Base-by-base conservation (phyloP, 2,797 vertebrate genomes). In the Phataginus tetradactyla region DNA sequence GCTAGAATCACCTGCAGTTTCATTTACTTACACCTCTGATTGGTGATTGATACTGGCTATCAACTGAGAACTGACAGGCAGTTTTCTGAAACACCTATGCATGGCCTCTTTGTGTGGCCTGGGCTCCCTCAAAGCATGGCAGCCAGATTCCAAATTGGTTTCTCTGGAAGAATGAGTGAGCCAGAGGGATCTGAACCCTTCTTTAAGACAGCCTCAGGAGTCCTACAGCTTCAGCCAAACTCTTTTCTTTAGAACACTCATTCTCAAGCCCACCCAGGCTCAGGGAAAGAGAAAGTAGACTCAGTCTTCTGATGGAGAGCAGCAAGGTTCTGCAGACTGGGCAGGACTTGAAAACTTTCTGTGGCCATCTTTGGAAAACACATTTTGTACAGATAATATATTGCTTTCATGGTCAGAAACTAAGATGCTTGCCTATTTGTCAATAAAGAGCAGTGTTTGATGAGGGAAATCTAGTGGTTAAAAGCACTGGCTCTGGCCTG, bases 351-450 rank as follows among this genome's bases (percentile, higher is more conserved):
- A 85, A 57, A 25, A 69, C 32, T 53, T 55, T 6, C 55, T 64
- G 14, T 42, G 27, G 3, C 4, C 21, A 45, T 86, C 14, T 86
- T 92, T 81, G 17, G 72, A 87, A 90, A 93, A 59, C 59, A 77
- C 0, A 37, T 2, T 72, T 71, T 90, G 9, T 78, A 61, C 10
- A 23, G 25, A 42, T 9, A 3, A 88, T 11, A 5, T 51, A 25
- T 63, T 61, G 14, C 18, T 97, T 23, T 84, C 39, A 68, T 68
- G 61, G 21, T 85, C 64, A 85, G 34, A 96, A 86, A 77, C 79
- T 85, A 80, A 87, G 29, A 72, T 78, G 17, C 7, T 34, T 29
- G 37, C 12, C 17, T 57, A 53, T 20, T 68, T 51, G 39, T 64
- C 17, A 68, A 45, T 6, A 91, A 86, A 85, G 17, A 61, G 3